A percentile compares a stretch with the other conserved stretches of the same genome.
Evolutionary conservation across 2,113 vertebrate species (phyloP).

Genomic region (Aythya baeri): DNA sequence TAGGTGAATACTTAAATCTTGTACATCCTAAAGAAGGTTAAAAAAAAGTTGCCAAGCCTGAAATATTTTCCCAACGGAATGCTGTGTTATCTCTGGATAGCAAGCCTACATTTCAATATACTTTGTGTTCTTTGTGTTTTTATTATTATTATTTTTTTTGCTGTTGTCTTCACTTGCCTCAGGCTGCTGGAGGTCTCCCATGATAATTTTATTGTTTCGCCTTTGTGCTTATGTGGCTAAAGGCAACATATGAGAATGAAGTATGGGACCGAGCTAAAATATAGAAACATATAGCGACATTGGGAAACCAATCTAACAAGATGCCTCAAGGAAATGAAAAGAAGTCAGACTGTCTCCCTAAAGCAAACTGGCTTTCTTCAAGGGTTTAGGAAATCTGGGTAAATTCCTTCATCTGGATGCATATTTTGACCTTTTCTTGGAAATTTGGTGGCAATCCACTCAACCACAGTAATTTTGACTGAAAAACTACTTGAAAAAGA

Average conservation of each 20-base stretch:
- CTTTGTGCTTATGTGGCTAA: slow-evolving; percentile 54
- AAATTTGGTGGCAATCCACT: slow-evolving; percentile 50
- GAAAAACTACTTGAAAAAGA: slow-evolving; percentile 11
- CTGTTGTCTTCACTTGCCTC: slow-evolving; percentile 49
- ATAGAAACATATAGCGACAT: slow-evolving; percentile 51
- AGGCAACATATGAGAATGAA: slow-evolving; percentile 67
- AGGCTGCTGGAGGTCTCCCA: slow-evolving; percentile 53
- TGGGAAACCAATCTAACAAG: slow-evolving; percentile 62
- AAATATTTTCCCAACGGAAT: slow-evolving; percentile 53
- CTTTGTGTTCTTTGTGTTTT: background rate
- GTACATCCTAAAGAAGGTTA: background rate
- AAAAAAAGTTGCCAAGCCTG: slow-evolving; percentile 10
- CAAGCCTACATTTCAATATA: slow-evolving; percentile 59
- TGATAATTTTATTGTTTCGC: slow-evolving; percentile 64
- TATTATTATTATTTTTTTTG: background rate
- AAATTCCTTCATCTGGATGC: slow-evolving; percentile 47
- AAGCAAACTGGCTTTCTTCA: background rate
- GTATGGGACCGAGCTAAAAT: slow-evolving; percentile 50
- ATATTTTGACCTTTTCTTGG: slow-evolving; percentile 61
- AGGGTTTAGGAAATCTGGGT: slow-evolving; percentile 63
- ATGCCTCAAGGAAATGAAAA: slow-evolving; percentile 64
- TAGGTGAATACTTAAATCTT: background rate
- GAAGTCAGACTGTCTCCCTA: slow-evolving; percentile 38
- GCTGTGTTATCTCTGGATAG: slow-evolving; percentile 3
- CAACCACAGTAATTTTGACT: slow-evolving; percentile 18